phyloP scores from a whole-genome alignment of 2,888 invertebrate species.

The Oscheius sp. region DNA sequence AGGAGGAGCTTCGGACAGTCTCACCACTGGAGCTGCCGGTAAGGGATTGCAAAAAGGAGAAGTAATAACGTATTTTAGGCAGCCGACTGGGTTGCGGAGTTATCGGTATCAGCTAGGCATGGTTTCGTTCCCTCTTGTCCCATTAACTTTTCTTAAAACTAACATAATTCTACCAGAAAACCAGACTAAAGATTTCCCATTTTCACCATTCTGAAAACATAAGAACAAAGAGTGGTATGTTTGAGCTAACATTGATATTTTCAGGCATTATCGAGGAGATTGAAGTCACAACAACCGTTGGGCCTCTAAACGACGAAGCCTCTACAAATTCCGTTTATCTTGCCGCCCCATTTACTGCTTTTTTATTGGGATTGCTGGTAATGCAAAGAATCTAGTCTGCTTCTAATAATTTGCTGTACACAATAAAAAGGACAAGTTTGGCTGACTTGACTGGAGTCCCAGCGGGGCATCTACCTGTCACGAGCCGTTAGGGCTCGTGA shows the following conservation, averaged over 20 bases:
- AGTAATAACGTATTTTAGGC: conserved; percentile 38
- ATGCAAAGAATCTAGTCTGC: background rate
- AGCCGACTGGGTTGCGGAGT: conserved; percentile 68
- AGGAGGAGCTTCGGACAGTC: conserved; percentile 58
- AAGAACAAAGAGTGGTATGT: too few species aligned
- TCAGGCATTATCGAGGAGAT: conserved; percentile 31
- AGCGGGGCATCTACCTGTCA: too few species aligned
- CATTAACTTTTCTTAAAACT: background rate
- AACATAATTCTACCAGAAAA: background rate
- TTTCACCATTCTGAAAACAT: background rate
- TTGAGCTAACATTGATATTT: background rate
- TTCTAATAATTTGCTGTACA: too few species aligned
- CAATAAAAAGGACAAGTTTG: too few species aligned
- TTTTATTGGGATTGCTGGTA: conserved; percentile 22
- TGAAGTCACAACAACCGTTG: conserved; percentile 18
- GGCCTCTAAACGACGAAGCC: conserved; percentile 13
- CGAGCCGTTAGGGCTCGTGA: too few species aligned
- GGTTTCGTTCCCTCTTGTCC: conserved; percentile 19
- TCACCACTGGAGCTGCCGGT: conserved; percentile 66
- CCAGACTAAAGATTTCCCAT: background rate
- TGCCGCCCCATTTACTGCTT: background rate
- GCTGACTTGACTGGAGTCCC: too few species aligned
- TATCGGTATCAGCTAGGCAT: conserved; percentile 58
- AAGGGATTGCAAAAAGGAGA: too few species aligned
- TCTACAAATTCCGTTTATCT: conserved; percentile 1